phyloP scores from a whole-genome alignment of 1,140 invertebrate genomes.

The Notospermus geniculatus region DNA sequence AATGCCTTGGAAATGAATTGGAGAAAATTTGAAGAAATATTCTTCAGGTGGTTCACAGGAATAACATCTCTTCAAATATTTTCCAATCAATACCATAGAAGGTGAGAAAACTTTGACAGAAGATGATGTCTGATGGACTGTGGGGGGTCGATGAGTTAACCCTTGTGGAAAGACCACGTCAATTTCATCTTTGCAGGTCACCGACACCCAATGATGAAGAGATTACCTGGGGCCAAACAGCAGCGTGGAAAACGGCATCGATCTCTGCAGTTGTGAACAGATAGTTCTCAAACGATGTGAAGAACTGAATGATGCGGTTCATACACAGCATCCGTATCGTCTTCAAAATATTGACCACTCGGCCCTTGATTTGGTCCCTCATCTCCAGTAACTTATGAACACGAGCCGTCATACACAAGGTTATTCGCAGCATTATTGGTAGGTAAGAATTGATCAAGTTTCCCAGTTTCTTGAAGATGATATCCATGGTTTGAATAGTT shows the following conservation, averaged over 20 bases:
- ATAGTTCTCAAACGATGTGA: slow-evolving; percentile 75
- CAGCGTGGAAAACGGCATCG: slow-evolving; percentile 71
- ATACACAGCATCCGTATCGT: slow-evolving; percentile 59
- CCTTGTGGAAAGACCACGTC: no score
- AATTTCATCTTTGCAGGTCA: no score
- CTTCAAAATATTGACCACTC: slow-evolving; percentile 62
- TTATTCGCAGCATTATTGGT: slow-evolving; percentile 69
- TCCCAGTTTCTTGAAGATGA: slow-evolving; percentile 82
- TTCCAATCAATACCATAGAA: no score
- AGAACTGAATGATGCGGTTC: slow-evolving; percentile 63
- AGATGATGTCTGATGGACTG: no score
- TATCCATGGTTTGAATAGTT: slow-evolving; percentile 72
- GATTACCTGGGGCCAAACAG: slow-evolving; percentile 80
- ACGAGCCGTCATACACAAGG: slow-evolving; percentile 69
- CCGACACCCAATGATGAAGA: neutral
- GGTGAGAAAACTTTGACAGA: no score
- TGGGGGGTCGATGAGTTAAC: no score
- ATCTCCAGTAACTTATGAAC: slow-evolving; percentile 62
- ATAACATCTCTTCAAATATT: no score
- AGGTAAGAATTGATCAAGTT: slow-evolving; percentile 69
- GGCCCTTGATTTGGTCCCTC: slow-evolving; percentile 39
- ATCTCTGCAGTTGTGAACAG: slow-evolving; percentile 70
- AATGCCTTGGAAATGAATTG: no score
- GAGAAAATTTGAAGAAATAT: no score
- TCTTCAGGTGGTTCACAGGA: no score